These are phyloP conservation scores for Popillia japonica DNA, from an alignment of 1,140 invertebrate genomes.

Conservation along the genomic window DNA sequence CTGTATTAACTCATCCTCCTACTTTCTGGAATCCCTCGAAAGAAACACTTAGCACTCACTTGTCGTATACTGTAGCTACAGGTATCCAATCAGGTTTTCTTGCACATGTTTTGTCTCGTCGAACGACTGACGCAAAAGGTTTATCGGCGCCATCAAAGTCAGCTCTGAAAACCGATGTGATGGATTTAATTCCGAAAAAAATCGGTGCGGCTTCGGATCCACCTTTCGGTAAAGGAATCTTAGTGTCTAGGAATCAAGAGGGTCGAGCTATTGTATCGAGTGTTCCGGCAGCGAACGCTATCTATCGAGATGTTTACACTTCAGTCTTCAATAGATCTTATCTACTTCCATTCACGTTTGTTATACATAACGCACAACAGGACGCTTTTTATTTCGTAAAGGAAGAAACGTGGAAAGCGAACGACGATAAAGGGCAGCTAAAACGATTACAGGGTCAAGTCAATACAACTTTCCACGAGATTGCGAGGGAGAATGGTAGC, in stretches of 20 bases:
- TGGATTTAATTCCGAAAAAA: conserved; percentile 73
- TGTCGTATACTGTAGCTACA: conserved; percentile 64
- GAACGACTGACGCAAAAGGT: conserved; percentile 76
- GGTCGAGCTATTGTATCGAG: conserved; percentile 85
- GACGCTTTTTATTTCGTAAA: conserved; percentile 97
- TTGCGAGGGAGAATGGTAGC: conserved; percentile 72
- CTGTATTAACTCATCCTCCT: conserved; percentile 65
- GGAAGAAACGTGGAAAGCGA: conserved; percentile 85
- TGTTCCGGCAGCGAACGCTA: conserved; percentile 85
- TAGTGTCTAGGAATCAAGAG: conserved; percentile 81
- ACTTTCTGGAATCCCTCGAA: conserved; percentile 68
- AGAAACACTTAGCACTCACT: conserved; percentile 62
- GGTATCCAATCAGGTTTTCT: conserved; percentile 82
- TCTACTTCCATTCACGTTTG: conserved; percentile 87
- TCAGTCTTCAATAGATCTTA: conserved; percentile 93
- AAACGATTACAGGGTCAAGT: conserved; percentile 89
- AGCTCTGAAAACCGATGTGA: conserved; percentile 76
- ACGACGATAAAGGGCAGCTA: conserved; percentile 86
- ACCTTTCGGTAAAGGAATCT: conserved; percentile 89
- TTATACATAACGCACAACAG: conserved; percentile 87
- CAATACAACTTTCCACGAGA: conserved; percentile 92
- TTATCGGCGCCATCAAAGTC: conserved; percentile 77
- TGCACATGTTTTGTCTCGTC: conserved; percentile 76
- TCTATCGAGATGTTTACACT: conserved; percentile 91
- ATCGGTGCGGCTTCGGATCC: conserved; percentile 82